phyloP scores from a whole-genome alignment of 2,797 vertebrate genomes.

The Fratercula arctica region DNA sequence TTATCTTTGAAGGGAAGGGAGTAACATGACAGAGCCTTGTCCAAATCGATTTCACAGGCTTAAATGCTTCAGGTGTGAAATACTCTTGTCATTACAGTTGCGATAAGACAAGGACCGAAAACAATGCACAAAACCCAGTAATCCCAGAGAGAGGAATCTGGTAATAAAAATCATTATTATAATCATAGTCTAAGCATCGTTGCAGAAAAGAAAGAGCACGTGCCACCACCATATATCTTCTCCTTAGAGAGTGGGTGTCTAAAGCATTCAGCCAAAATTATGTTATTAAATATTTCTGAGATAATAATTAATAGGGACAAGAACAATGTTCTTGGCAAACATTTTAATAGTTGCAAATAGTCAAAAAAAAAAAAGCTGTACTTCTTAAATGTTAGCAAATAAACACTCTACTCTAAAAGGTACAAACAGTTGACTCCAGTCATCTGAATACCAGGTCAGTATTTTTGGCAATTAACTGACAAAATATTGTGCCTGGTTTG shows the following conservation, averaged over 20 bases:
- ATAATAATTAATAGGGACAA: not conserved
- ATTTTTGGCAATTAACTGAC: not conserved
- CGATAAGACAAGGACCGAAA: not conserved
- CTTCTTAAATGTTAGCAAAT: not conserved
- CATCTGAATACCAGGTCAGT: conserved; percentile 1
- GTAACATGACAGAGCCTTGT: not conserved
- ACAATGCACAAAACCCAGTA: not conserved
- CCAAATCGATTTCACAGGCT: not conserved
- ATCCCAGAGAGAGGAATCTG: not conserved
- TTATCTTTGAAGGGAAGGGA: not conserved
- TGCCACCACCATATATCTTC: not conserved
- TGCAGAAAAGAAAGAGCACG: not conserved
- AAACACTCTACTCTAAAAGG: not conserved
- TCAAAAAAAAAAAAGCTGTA: not conserved
- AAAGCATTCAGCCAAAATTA: not conserved
- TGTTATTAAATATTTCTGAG: not conserved
- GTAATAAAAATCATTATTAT: not conserved
- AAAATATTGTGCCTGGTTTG: conserved; percentile 38
- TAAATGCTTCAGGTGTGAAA: not conserved
- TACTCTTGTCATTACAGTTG: not conserved
- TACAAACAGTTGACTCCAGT: not conserved
- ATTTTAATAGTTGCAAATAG: not conserved
- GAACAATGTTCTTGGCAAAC: not conserved
- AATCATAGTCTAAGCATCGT: not conserved
- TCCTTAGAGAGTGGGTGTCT: not conserved